Evolutionary conservation across 2,113 vertebrate species (phyloP), one percentile per base, ranked within the genome.

Genomic region (Stomatorhinus ivindoensis): DNA sequence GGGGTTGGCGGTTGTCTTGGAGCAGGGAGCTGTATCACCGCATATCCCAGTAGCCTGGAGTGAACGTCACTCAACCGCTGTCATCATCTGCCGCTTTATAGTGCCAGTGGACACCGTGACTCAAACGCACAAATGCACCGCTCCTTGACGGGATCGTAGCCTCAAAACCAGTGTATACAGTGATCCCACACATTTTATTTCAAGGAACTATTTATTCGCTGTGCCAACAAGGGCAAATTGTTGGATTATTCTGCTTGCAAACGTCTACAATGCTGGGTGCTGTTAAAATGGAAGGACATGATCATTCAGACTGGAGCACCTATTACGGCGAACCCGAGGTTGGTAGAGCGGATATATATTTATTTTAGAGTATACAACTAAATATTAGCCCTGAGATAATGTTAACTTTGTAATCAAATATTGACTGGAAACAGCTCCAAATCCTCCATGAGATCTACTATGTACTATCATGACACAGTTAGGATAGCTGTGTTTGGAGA

Each of bases 201-300:
- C 83, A 69, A 86, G 91, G 91, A 84, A 90, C 87, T 88, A 91
- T 93, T 92, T 91, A 92, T 27, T 82, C n/a, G 80, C 11, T 39
- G 44, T 6, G 44, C 86, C 91, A 89, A 88, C 90, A 87, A 44
- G 89, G 46, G 89, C 65, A 89, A 88, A 88, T 47, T 58, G 21
- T 86, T 85, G 65, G 65, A 93, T 53, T 92, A 94, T 94, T 94
- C 95, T 93, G 94, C 48, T 95, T 94, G 91, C 88, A 90, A 87
- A 93, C 95, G 94, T 96, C 95, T 95, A 96, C 95, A 94, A 97
- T 97, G 96, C 96, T 97, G 93, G 95, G 96, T 94, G 95, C 96
- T 88, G 96, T 97, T 94, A 97, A 97, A 96, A 97, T 97, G 96
- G 96, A 97, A 96, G 96, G 96, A 94, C 96, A 97, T 93, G 97